Percentiles rank a stretch among this genome's conserved stretches.
Evolutionary conservation across 2,113 vertebrate genomes (phyloP).

Genomic region (Gobius niger): DNA sequence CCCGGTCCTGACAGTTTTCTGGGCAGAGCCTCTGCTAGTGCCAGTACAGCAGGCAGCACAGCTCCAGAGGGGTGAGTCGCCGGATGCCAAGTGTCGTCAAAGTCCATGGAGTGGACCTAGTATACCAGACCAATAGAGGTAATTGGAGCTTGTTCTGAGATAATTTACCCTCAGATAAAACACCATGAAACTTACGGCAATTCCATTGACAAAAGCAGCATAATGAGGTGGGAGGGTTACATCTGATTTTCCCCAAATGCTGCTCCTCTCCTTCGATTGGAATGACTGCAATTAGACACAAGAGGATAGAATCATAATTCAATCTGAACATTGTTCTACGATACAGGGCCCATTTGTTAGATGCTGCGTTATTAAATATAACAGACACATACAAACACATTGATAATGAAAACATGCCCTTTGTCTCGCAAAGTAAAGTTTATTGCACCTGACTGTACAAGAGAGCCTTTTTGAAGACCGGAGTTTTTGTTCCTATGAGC

Average conservation of each 20-base stretch:
- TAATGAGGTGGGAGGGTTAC: conserved; percentile 80
- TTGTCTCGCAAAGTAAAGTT: neutral
- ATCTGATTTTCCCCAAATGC: conserved; percentile 82
- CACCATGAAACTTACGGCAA: conserved; percentile 82
- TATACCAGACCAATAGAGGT: neutral
- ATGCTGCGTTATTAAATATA: neutral
- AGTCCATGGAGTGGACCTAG: conserved; percentile 95
- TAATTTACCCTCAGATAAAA: neutral
- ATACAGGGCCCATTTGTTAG: neutral
- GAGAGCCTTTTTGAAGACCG: conserved; percentile 83
- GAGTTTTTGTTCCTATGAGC: conserved; percentile 82
- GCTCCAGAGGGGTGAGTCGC: conserved; percentile 95
- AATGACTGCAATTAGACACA: conserved; percentile 71
- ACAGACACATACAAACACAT: neutral
- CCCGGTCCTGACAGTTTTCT: conserved; percentile 82
- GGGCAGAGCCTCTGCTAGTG: conserved; percentile 80
- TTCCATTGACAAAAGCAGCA: conserved; percentile 90
- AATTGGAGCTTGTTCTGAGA: neutral
- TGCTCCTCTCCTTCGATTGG: conserved; percentile 77
- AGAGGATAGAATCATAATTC: neutral
- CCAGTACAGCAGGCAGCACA: conserved; percentile 83
- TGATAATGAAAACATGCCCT: neutral
- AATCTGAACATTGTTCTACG: neutral
- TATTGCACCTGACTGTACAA: conserved; percentile 84
- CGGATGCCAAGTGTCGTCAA: conserved; percentile 94